Evolutionary conservation across 2,113 vertebrate genomes (phyloP), one percentile per base, ranked within the genome.

Genomic region (Xyrauchen texanus): DNA sequence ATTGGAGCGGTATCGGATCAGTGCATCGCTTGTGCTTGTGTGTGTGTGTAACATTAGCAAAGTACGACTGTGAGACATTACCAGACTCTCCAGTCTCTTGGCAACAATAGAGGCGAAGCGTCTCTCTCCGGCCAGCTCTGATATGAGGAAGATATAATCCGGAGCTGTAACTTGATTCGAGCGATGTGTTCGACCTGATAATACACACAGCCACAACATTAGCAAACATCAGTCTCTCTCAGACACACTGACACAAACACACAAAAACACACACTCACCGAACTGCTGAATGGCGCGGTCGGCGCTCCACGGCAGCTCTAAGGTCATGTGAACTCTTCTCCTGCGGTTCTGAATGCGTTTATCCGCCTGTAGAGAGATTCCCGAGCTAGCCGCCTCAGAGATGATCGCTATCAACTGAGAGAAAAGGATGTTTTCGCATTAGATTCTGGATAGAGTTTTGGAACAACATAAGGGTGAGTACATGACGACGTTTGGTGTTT

Each of bases 51-150:
- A 16, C n/a, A 52, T 53, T 15, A 53, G 15, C 4, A 51, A 8
- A 3, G 7, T 12, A 51, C 8, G 9, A 46, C 8, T 51, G 49
- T 46, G 10, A 12, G 91, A 93, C 10, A 52, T 73, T 90, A 99
- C 98, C 83, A 99, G 90, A 82, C 98, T 99, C 89, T 99, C 97
- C 68, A 99, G 91, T 21, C 98, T 93, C 80, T 99, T 99, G 7
- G 97, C 97, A n/a, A 99, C 97, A 0, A 99, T 98, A 81, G 97
- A 99, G 5, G 98, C 97, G 49, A 99, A 99, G 61, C 98, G 93
- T 81, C 97, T 93, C 90, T 99, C 98, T 8, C 98, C 98, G 0
- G 96, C 98, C 84, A 99, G 89, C 89, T 97, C 96, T 0, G 98
- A 99, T 89, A 99, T 99, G 21, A 99, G 96, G 89, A 99, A 99